These are phyloP conservation scores for Acrocephalus arundinaceus DNA, from an alignment of 2,113 vertebrate species.

Conservation along the genomic window DNA sequence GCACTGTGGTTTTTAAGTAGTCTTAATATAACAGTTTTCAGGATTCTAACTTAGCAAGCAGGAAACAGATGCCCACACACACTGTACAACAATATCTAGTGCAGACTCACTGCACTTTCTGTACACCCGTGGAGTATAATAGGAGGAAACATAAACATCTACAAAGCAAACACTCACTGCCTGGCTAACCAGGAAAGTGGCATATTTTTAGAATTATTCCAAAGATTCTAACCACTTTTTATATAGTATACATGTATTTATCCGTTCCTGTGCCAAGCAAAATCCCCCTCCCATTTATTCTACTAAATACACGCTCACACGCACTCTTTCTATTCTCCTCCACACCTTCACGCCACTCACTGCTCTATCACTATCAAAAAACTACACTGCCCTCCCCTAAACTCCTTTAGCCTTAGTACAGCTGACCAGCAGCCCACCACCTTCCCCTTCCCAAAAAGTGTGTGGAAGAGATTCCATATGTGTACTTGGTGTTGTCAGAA, in stretches of 20 bases:
- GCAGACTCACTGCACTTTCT: background rate
- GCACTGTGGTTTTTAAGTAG: background rate
- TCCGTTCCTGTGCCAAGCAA: background rate
- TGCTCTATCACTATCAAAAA: background rate
- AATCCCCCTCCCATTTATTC: fast-evolving
- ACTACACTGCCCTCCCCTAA: background rate
- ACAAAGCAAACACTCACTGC: background rate
- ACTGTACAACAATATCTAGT: background rate
- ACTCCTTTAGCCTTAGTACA: background rate
- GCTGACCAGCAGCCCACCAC: background rate
- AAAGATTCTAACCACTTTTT: background rate
- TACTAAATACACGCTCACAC: background rate
- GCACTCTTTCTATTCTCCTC: fast-evolving
- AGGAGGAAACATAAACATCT: background rate
- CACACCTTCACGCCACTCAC: background rate
- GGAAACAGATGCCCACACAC: background rate
- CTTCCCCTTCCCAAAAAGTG: background rate
- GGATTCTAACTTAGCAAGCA: background rate
- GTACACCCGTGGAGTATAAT: fast-evolving
- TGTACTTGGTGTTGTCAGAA: background rate
- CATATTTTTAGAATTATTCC: background rate
- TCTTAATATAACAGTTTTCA: background rate
- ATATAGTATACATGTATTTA: background rate
- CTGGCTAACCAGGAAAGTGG: background rate
- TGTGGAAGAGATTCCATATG: background rate